Percentiles rank a stretch among this genome's conserved stretches.
phyloP scores from a whole-genome alignment of 2,113 vertebrate genomes.

The Tringa solitaria region DNA sequence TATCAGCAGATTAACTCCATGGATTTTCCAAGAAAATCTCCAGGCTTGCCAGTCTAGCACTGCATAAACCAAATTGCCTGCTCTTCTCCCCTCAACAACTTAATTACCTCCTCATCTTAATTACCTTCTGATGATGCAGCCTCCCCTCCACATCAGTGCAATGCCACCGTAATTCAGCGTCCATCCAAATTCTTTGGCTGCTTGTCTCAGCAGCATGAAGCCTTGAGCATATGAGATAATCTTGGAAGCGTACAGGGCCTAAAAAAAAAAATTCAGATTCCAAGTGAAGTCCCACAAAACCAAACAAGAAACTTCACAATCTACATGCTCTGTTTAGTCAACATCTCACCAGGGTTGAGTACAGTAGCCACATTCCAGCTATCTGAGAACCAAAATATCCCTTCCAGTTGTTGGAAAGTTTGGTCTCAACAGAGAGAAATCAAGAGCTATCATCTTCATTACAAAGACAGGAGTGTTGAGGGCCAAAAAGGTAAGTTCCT shows the following conservation, averaged over 20 bases:
- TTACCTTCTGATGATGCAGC: slow-evolving; percentile 97
- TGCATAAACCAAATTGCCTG: background rate
- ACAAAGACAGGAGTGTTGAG: background rate
- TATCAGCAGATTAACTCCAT: background rate
- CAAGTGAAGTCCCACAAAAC: background rate
- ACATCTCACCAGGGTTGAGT: background rate
- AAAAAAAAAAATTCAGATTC: background rate
- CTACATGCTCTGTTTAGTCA: background rate
- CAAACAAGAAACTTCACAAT: background rate
- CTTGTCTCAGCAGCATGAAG: slow-evolving; percentile 95
- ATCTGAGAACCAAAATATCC: background rate
- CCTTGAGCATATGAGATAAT: slow-evolving; percentile 98
- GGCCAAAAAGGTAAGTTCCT: background rate
- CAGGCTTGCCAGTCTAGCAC: background rate
- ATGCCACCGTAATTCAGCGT: slow-evolving; percentile 93
- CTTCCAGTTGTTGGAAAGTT: background rate
- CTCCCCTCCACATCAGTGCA: slow-evolving; percentile 97
- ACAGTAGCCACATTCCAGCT: background rate
- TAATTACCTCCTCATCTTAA: background rate
- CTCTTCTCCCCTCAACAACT: background rate
- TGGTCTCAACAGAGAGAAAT: background rate
- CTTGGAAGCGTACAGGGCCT: slow-evolving; percentile 98
- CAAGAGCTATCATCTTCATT: background rate
- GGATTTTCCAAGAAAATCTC: background rate
- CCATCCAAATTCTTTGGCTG: slow-evolving; percentile 92